Evolutionary conservation across 2,888 invertebrate genomes (phyloP).

Genomic region (Uloborus plumipes): DNA sequence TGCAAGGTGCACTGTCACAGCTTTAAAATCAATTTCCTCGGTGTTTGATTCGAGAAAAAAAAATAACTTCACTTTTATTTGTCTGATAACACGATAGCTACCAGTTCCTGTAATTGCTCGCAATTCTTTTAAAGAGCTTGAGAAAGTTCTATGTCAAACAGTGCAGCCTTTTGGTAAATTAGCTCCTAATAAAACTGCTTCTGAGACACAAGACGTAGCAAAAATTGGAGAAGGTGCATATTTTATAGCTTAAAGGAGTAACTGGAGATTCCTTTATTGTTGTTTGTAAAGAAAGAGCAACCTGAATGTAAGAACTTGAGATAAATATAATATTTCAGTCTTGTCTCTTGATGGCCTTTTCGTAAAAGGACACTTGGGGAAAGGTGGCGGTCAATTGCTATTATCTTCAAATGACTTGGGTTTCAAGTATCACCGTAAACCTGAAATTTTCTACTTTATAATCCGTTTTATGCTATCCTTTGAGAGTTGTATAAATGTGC

Average conservation of each 20-base stretch:
- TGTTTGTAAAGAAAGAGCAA: conserved; percentile 14
- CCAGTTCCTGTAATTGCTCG: conserved; percentile 4
- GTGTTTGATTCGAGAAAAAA: background rate
- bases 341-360: background rate
- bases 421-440: conserved; percentile 20
- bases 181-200: conserved; percentile 49
- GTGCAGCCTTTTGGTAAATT: conserved; percentile 16
- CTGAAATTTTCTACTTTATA: too few species aligned
- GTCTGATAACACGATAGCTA: background rate
- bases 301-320: conserved; percentile 3
- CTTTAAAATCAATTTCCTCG: conserved; percentile 19
- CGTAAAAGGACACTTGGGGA: conserved; percentile 3
- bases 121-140: too few species aligned
- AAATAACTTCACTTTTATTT: conserved; percentile 11
- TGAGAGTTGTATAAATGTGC: too few species aligned
- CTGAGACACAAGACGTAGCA: conserved; percentile 12
- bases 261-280: conserved; percentile 44
- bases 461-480: too few species aligned
- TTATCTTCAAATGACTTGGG: conserved; percentile 27
- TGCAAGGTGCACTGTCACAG: conserved; percentile 19
- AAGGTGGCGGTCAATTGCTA: conserved; percentile 23
- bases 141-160: too few species aligned
- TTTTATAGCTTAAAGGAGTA: conserved; percentile 41
- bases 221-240: conserved; percentile 50
- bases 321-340: conserved; percentile 3